Conservation (phyloP, 2,797 vertebrate species). For the Chloroceryle amazona region DNA sequence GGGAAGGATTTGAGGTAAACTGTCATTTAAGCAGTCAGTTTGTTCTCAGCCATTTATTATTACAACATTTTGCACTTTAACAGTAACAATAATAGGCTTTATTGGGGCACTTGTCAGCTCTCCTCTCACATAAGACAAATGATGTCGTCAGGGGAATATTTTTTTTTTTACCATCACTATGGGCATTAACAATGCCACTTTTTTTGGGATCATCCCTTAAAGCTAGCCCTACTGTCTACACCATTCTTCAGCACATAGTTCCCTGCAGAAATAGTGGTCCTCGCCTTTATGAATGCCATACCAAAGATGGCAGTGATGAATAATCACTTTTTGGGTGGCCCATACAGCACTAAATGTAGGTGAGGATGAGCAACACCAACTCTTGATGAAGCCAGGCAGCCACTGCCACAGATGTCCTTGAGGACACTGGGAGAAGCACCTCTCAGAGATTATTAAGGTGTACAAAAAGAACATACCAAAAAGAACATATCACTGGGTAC, state of each 20-base stretch:
- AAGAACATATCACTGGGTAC: background rate
- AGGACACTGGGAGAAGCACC: background rate
- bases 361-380: background rate
- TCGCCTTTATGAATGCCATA: background rate
- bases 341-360: background rate
- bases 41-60: background rate
- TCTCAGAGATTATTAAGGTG: background rate
- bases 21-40: background rate
- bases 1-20: background rate
- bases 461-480: background rate
- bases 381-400: background rate
- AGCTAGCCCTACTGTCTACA: background rate
- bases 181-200: background rate
- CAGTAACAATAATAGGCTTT: constrained; percentile 5
- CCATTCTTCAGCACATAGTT: background rate
- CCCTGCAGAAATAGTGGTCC: background rate
- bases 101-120: background rate
- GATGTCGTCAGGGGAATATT: background rate
- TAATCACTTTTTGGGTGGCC: background rate
- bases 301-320: background rate
- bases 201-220: background rate
- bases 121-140: constrained; percentile 25
- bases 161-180: constrained; percentile 1
- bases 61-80: constrained; percentile 1
- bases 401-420: background rate